Base-by-base conservation (phyloP, 1,140 invertebrate genomes). In the Harpegnathos saltator region DNA sequence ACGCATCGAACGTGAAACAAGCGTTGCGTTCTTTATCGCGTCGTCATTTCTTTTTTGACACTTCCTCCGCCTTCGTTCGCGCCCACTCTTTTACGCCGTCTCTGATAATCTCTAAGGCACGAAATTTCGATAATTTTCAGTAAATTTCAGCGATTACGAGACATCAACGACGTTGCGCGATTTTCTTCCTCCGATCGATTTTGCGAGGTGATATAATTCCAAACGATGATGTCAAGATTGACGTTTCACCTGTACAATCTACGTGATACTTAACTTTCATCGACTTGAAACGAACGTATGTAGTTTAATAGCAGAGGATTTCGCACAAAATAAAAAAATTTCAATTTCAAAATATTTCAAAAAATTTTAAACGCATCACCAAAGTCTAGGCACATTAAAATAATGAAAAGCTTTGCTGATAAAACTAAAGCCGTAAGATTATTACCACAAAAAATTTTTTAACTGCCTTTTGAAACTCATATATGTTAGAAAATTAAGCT, bases 21-120 rank as follows among this genome's bases (percentile, higher is more conserved):
- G 54, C 12, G 22, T 80, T 33, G 56, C 19, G 56, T 33, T 84
- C 19, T 56, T 63, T 75, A 48, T 12, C 14, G 9, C 11, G 1
- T 26, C 22, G n/a, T 17, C 0, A 1, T 15, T 52, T 3, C 17
- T 1, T 33, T 29, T 5, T 33, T 33, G 1, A 33, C 3, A 7
- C 5, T 48, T 19, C 12, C 2, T 2, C 17, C 38, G 38, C 75
- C n/a, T 17, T 19, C 14, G 33, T 44, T 29, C 3, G 3, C 12
- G 1, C 24, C 62, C 29, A 3, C 12, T 15, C 22, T 78, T 65
- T 65, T 1, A 44, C 48, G n/a, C 9, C 4, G 7, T 44, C 38
- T 44, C 38, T 44, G 38, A 44, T 44, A 44, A 7, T 7, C 24
- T 56, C 3, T n/a, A 15, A 68, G 0, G 11, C 0, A 22, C 12